Base-by-base conservation (phyloP, 2,797 vertebrate genomes). In the Ctenosaura bakeri region DNA sequence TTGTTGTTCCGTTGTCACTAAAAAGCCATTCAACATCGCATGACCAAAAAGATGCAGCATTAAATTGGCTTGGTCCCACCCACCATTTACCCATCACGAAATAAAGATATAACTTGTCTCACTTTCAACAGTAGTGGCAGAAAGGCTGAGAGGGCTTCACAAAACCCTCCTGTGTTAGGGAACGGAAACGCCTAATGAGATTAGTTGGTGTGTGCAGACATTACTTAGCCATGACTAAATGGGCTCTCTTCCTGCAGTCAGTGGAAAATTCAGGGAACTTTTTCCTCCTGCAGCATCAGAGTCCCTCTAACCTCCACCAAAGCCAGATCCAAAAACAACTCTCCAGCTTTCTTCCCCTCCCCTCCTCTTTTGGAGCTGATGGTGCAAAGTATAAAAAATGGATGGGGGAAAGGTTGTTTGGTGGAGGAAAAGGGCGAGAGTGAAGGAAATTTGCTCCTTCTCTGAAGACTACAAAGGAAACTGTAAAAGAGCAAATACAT, bases 141-240 rank as follows among this genome's bases (percentile, higher is more conserved):
- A 93, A 95, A 74, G 95, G 96, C 96, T 95, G 97, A 97, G 96
- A 95, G 96, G 94, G 96, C 97, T 95, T 96, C 96, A 99, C 98
- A 99, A 98, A 98, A 98, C 97, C 97, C 96, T 97, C 97, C 98
- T 98, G 98, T 99, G 98, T 98, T 91, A 97, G 97, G 96, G 97
- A 98, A 98, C 98, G 98, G 98, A 99, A 99, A 99, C 98, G 98
- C 98, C 98, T 98, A 98, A 99, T 99, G 98, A 98, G 98, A 99
- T 99, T 98, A 98, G 98, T 98, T 97, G 98, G 97, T 98, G 97
- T 97, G 97, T 97, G 98, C 98, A 98, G 98, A 98, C 98, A 98
- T 98, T 98, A 98, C 98, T 99, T 98, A 98, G 98, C 98, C 98
- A 97, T 98, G 98, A 99, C 98, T 98, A 98, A 98, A 98, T 97